Evolutionary conservation across 2,113 vertebrate genomes (phyloP), one percentile per base, ranked within the genome.

Genomic region (Gymnorhina tibicen): DNA sequence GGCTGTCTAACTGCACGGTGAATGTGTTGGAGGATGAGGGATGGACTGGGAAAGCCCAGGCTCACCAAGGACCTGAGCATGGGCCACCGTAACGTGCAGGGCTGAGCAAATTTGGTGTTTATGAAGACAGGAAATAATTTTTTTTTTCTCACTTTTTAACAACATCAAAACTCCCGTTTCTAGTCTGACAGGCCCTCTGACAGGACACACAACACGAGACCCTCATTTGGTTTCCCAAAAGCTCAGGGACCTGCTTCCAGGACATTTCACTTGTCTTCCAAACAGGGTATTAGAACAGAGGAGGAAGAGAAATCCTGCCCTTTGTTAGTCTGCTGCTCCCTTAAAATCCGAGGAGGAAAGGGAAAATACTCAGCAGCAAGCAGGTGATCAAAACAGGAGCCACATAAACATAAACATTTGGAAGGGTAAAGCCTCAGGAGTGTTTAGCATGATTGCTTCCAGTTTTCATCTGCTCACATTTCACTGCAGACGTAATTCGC

Each of bases 391-490:
- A 81, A 81, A 60, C 32, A 75, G 22, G 47, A 39, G n/a, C 42
- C 28, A 53, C 19, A 5, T 64, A 74, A 94, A 75, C 21, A 10
- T 59, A 67, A 92, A 75, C 53, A 35, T n/a, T 59, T 62, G 70
- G 58, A 53, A 80, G 23, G 55, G 44, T 75, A 82, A 85, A 69
- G 32, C 64, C 63, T 66, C 50, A 42, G 2, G 1, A 73, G 39
- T 52, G 41, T 89, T 74, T 23, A 91, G 60, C 60, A 49, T 3
- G 1, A 35, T 66, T 9, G 6, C 73, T 86, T 84, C 52, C 59
- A 73, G 44, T 74, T 85, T 91, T 72, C 49, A 27, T 81, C 77
- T 85, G 76, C 37, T 91, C 68, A 78, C 59, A 66, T 88, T 91
- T 88, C 86, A 84, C 21, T 63, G 55, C 46, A 62, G 62, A 59